phyloP scores from a whole-genome alignment of 2,113 vertebrate genomes.

The Nothobranchius kuhntae region DNA sequence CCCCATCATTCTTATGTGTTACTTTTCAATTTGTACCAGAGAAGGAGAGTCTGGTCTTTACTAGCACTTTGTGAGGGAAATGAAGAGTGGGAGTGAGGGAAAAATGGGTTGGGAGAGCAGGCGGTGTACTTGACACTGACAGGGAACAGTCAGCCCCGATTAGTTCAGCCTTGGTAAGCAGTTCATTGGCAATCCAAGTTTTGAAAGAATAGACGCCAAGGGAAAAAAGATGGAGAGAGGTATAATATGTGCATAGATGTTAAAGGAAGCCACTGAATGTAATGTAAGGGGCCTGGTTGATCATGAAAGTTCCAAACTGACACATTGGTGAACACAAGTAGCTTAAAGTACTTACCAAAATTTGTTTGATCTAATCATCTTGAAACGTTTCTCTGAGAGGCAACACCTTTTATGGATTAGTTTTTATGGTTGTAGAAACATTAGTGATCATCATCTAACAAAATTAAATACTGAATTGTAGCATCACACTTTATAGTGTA shows the following conservation, averaged over 20 bases:
- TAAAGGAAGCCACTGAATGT: constrained; percentile 13
- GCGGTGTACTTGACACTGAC: constrained; percentile 82
- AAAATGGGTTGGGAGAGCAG: constrained; percentile 46
- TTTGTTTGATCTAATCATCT: neutral
- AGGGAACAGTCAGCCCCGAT: constrained; percentile 82
- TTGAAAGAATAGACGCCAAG: constrained; percentile 35
- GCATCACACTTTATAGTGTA: no score
- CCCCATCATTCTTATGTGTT: constrained; percentile 66
- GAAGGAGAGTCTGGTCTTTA: constrained; percentile 57
- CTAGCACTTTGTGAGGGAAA: constrained; percentile 51
- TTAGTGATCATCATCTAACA: no score
- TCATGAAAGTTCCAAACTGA: constrained; percentile 6
- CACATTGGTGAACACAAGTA: constrained; percentile 2
- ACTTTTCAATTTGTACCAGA: constrained; percentile 79
- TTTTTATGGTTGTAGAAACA: no score
- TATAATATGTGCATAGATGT: constrained; percentile 43
- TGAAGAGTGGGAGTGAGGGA: constrained; percentile 49
- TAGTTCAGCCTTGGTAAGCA: constrained; percentile 81
- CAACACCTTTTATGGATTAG: neutral
- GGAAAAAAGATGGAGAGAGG: constrained; percentile 49
- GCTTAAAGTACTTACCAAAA: neutral
- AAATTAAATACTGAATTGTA: no score
- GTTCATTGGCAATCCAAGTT: constrained; percentile 76
- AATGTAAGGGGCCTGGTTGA: neutral
- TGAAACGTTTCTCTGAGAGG: neutral